Evolutionary conservation across 1,140 invertebrate species (phyloP), one percentile per base, ranked within the genome.

Genomic region (Drosophila azteca): DNA sequence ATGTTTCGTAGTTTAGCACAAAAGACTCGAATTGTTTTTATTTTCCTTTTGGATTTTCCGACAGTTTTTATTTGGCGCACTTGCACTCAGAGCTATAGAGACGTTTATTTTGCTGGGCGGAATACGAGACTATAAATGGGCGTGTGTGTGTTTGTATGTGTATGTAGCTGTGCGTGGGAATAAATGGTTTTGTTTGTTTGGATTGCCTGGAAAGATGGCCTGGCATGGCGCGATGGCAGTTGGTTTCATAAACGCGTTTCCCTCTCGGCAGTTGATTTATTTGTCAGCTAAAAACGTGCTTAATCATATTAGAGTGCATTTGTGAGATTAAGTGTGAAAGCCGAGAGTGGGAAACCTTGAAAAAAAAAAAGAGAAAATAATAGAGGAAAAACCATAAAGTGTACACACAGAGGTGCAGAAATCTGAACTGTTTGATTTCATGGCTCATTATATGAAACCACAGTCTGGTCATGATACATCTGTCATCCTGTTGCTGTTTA

Each of bases 221-320:
- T 54, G 69, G 31, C 7, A 57, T 54, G 69, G 57, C 15, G 55
- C 43, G 20, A 13, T 29, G 54, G 55, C 26, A 46, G 72, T 63
- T 62, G 63, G 74, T 84, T 76, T 67, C 76, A 84, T 76, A 83
- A 83, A 49, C 71, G 54, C 55, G 71, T 35, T 69, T 68, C 44
- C 52, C 64, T 43, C 79, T 73, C 77, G 74, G 58, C 74, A 87
- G 65, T 87, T 85, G 81, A 85, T 85, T 85, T 85, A 85, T 85
- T 85, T 85, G 79, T 63, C 68, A 85, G 81, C 81, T 85, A 87
- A 85, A 85, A 85, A 85, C 82, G 81, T 85, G 81, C 81, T 85
- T 85, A 87, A 85, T 85, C 81, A 85, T 85, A 87, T 85, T 87
- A 85, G 82, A 85, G 82, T 87, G 82, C 82, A 87, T 85, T 85